Percentiles rank a stretch among this genome's conserved stretches.
Evolutionary conservation across 2,797 vertebrate species (phyloP).

Genomic region (Adelosebastes latens): DNA sequence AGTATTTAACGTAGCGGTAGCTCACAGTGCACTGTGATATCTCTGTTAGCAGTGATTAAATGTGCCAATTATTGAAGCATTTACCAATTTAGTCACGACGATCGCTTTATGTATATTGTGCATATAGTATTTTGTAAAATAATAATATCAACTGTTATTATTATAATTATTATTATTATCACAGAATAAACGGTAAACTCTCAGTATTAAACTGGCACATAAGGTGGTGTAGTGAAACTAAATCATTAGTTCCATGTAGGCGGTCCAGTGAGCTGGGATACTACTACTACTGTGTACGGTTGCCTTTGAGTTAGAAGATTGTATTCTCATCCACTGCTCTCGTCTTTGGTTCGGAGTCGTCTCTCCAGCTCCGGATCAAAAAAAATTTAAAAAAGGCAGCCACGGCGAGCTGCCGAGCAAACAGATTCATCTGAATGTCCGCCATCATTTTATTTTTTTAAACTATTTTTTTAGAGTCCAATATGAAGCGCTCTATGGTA

Average conservation of each 20-base stretch:
- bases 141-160: slow-evolving; percentile 75
- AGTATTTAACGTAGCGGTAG: slow-evolving; percentile 89
- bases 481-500: slow-evolving; percentile 55
- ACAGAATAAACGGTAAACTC: slow-evolving; percentile 69
- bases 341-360: slow-evolving; percentile 5
- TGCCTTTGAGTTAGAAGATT: slow-evolving; percentile 73
- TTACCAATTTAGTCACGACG: slow-evolving; percentile 85
- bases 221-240: slow-evolving; percentile 76
- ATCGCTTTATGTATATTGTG: slow-evolving; percentile 92
- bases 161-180: slow-evolving; percentile 53
- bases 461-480: slow-evolving; percentile 71
- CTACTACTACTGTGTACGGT: slow-evolving; percentile 48
- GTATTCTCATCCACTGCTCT: slow-evolving; percentile 46
- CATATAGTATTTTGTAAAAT: slow-evolving; percentile 90
- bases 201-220: slow-evolving; percentile 89
- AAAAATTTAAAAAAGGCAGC: not conserved
- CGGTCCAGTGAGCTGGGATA: slow-evolving; percentile 38
- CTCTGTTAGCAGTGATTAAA: slow-evolving; percentile 88
- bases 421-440: slow-evolving; percentile 50
- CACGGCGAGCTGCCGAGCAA: slow-evolving; percentile 14
- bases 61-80: slow-evolving; percentile 95
- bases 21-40: slow-evolving; percentile 85
- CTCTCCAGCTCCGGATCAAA: slow-evolving; percentile 24
- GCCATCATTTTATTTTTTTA: slow-evolving; percentile 74
- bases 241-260: slow-evolving; percentile 26